Percentiles rank a stretch among this genome's conserved stretches.
These are phyloP conservation scores for Rhyzopertha dominica DNA, from an alignment of 1,140 invertebrate species.

Conservation along the genomic window DNA sequence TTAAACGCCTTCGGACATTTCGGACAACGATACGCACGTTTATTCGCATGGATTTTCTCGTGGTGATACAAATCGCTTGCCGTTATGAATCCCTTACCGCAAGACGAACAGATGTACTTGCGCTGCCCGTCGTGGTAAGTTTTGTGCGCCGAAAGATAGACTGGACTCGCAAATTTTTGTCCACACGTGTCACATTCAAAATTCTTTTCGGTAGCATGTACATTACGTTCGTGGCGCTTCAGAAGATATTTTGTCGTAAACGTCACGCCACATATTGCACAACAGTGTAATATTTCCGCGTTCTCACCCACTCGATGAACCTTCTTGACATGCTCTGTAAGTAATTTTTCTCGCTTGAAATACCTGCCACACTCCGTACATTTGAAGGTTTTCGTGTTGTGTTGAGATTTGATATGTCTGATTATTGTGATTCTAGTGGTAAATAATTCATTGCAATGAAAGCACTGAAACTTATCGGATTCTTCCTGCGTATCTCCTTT, in stretches of 20 bases:
- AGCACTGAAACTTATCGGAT: slow-evolving; percentile 13
- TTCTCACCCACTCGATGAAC: slow-evolving; percentile 1
- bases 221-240: slow-evolving; percentile 27
- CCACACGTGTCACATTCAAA: slow-evolving; percentile 65
- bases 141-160: slow-evolving; percentile 63
- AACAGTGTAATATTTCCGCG: slow-evolving; percentile 13
- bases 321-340: slow-evolving; percentile 13
- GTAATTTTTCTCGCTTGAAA: slow-evolving; percentile 5
- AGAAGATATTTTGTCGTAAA: slow-evolving; percentile 30
- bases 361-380: slow-evolving; percentile 17
- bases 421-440: no score
- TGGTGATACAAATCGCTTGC: slow-evolving; percentile 35
- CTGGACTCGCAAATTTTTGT: slow-evolving; percentile 64
- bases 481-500: slow-evolving; percentile 1
- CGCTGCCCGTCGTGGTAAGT: slow-evolving; percentile 54
- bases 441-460: slow-evolving; percentile 13
- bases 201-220: slow-evolving; percentile 57
- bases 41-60: slow-evolving; percentile 35
- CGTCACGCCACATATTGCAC: slow-evolving; percentile 17
- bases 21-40: slow-evolving; percentile 30
- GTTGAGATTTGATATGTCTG: no score
- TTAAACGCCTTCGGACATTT: slow-evolving; percentile 35
- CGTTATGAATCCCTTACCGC: slow-evolving; percentile 62
- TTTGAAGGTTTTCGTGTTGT: slow-evolving; percentile 13
- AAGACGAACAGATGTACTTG: slow-evolving; percentile 59